Conservation (phyloP, 2,797 vertebrate genomes). For the Mus minutoides region DNA sequence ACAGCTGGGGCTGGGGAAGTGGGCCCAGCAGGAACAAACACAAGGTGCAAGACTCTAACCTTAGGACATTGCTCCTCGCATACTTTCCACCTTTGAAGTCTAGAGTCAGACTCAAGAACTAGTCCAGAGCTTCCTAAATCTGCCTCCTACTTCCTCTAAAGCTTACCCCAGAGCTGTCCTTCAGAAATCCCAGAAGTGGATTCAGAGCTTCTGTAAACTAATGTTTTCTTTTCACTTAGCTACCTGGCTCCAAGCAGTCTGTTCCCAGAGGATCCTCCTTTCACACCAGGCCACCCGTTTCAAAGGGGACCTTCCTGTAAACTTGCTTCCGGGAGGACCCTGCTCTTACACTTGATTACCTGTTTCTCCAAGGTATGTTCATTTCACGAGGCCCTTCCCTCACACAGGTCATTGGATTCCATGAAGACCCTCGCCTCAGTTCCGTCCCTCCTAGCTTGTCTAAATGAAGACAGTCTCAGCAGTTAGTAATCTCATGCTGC, state of each 20-base stretch:
- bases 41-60: not conserved
- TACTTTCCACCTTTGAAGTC: not conserved
- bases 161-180: constrained; percentile 31
- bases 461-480: not conserved
- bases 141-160: not conserved
- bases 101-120: not conserved
- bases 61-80: not conserved
- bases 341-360: not conserved
- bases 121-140: not conserved
- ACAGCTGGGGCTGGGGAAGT: not conserved
- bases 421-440: not conserved
- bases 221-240: constrained; percentile 66
- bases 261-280: not conserved
- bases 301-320: not conserved
- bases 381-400: not conserved
- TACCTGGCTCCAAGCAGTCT: not conserved
- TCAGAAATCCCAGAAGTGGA: constrained; percentile 76
- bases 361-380: not conserved
- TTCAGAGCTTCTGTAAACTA: constrained; percentile 78
- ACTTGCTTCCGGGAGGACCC: not conserved
- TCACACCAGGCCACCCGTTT: not conserved
- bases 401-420: not conserved
- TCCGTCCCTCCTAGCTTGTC: too few relatives aligned
- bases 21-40: not conserved
- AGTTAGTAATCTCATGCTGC: not conserved